phyloP scores from a whole-genome alignment of 2,888 invertebrate genomes.

The Eilema caniola region DNA sequence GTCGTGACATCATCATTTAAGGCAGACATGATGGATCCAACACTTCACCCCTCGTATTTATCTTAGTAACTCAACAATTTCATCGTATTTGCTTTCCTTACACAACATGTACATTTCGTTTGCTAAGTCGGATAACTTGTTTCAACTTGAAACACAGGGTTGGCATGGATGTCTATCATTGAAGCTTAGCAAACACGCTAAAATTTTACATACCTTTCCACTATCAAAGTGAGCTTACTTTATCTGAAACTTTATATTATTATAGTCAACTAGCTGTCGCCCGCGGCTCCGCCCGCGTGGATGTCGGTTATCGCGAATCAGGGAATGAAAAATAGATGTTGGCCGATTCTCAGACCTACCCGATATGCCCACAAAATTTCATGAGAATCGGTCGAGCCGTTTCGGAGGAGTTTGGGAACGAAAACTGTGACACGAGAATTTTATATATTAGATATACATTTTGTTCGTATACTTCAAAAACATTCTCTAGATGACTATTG shows the following conservation, averaged over 20 bases:
- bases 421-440: too few species aligned
- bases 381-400: too few species aligned
- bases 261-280: too few species aligned
- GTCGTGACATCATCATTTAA: conserved; percentile 47
- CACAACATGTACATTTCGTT: conserved; percentile 64
- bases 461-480: neutral
- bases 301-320: too few species aligned
- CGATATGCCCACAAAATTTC: too few species aligned
- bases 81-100: conserved; percentile 72
- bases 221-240: neutral
- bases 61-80: conserved; percentile 70
- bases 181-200: conserved; percentile 7
- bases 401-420: too few species aligned
- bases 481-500: neutral
- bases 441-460: too few species aligned
- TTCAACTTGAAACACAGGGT: conserved; percentile 53
- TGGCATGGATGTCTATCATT: conserved; percentile 29
- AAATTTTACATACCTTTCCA: conserved; percentile 4
- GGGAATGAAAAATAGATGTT: too few species aligned
- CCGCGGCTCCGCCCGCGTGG: too few species aligned
- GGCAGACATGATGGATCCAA: conserved; percentile 33
- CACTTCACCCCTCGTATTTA: conserved; percentile 64
- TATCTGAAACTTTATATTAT: too few species aligned
- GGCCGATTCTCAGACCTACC: too few species aligned
- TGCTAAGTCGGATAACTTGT: conserved; percentile 65